Percentiles rank a stretch among this genome's conserved stretches.
Evolutionary conservation across 2,113 vertebrate species (phyloP).

Genomic region (Notechis scutatus): DNA sequence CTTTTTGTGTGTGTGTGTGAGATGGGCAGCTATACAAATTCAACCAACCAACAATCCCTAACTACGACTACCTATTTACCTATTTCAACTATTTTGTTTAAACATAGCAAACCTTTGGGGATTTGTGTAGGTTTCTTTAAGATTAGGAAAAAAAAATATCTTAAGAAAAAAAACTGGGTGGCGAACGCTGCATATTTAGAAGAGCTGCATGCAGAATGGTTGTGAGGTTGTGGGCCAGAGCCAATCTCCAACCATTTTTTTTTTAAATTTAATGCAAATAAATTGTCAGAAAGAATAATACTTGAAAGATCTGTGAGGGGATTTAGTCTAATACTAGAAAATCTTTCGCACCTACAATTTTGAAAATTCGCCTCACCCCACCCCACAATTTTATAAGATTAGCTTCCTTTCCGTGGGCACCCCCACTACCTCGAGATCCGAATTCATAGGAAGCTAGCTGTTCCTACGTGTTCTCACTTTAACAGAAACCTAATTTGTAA

Average conservation of each 20-base stretch:
- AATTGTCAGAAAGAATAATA: neutral
- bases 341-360: neutral
- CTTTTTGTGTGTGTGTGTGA: too few relatives aligned
- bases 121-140: neutral
- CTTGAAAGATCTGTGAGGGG: neutral
- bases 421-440: neutral
- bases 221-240: neutral
- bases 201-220: neutral
- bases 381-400: neutral
- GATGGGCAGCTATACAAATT: too few relatives aligned
- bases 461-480: conserved; percentile 30
- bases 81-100: neutral
- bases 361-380: neutral
- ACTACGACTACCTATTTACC: neutral
- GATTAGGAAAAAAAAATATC: neutral
- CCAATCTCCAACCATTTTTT: neutral
- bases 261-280: neutral
- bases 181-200: neutral
- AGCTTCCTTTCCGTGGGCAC: neutral
- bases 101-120: neutral
- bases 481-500: conserved; percentile 57
- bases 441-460: conserved; percentile 22
- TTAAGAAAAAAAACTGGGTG: neutral
- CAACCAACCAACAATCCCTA: neutral
- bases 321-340: neutral